These are phyloP conservation scores for Sarcophaga variegata DNA, from an alignment of 2,888 invertebrate species.

Conservation along the genomic window DNA sequence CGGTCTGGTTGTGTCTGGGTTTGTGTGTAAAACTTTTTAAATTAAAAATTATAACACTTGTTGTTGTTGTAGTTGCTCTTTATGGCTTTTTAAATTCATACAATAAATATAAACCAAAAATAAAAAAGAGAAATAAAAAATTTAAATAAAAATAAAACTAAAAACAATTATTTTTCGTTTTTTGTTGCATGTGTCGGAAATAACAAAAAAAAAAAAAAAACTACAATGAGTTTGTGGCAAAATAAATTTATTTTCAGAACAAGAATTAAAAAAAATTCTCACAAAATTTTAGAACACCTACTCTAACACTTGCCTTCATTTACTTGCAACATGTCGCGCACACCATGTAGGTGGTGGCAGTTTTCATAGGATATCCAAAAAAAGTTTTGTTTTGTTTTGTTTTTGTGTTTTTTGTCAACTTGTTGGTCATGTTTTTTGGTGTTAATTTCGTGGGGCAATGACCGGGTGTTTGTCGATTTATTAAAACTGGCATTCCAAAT, in stretches of 20 bases:
- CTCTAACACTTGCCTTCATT: neutral
- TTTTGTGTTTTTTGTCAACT: slow-evolving; percentile 14
- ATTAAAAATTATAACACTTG: slow-evolving; percentile 62
- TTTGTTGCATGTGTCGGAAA: slow-evolving; percentile 36
- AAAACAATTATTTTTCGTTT: slow-evolving; percentile 31
- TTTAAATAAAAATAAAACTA: slow-evolving; percentile 35
- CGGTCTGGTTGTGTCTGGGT: slow-evolving; percentile 9
- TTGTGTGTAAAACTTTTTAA: slow-evolving; percentile 28
- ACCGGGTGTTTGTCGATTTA: neutral
- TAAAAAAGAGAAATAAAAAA: neutral
- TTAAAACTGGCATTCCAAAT: neutral
- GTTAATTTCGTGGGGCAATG: slow-evolving; percentile 33
- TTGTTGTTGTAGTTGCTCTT: slow-evolving; percentile 25
- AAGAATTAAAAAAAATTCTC: slow-evolving; percentile 3
- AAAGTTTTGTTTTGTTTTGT: slow-evolving; percentile 36
- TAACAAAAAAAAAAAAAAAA: slow-evolving; percentile 34
- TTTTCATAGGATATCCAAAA: slow-evolving; percentile 26
- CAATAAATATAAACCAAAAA: neutral
- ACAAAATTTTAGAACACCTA: slow-evolving; percentile 30
- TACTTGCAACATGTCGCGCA: neutral
- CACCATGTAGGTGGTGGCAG: slow-evolving; percentile 55
- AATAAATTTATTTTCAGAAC: slow-evolving; percentile 51
- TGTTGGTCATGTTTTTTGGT: slow-evolving; percentile 1
- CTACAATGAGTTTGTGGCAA: slow-evolving; percentile 39
- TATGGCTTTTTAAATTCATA: neutral